These are phyloP conservation scores for Halcyon malimbica DNA, from an alignment of 2,113 vertebrate genomes.

Conservation along the genomic window DNA sequence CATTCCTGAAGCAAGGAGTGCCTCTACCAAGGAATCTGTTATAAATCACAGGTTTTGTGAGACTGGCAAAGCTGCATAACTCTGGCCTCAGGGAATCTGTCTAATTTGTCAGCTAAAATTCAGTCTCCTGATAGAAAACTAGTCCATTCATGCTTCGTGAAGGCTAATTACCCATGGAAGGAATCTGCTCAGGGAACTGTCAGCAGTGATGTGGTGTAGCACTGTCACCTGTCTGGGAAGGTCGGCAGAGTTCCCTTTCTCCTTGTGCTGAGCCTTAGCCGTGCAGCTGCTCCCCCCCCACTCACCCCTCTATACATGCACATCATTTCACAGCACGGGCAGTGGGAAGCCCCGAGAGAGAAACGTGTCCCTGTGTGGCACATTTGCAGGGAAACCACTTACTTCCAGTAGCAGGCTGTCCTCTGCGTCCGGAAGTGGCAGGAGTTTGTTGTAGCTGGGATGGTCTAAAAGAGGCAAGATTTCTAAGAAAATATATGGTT, in stretches of 20 bases:
- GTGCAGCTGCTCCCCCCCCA: not conserved
- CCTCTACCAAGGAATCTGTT: slow-evolving; percentile 64
- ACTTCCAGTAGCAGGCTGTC: not conserved
- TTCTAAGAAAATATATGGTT: not conserved
- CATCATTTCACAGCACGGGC: accelerated
- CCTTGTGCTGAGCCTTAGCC: not conserved
- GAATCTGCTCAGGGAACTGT: slow-evolving; percentile 67
- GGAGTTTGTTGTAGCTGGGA: not conserved
- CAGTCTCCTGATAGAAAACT: slow-evolving; percentile 67
- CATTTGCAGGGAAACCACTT: not conserved
- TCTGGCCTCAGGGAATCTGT: slow-evolving; percentile 75
- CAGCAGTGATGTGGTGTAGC: not conserved
- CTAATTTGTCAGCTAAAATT: slow-evolving; percentile 80
- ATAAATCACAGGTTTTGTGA: slow-evolving; percentile 77
- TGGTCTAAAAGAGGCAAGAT: not conserved
- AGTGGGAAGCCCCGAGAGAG: accelerated
- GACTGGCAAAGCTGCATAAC: slow-evolving; percentile 68
- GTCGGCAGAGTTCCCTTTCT: not conserved
- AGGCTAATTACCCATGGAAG: slow-evolving; percentile 64
- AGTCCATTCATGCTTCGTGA: slow-evolving; percentile 73
- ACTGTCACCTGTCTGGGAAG: not conserved
- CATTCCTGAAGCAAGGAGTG: slow-evolving; percentile 74
- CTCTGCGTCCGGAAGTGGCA: not conserved
- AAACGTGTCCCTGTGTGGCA: accelerated
- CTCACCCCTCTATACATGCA: not conserved